Evolutionary conservation across 2,113 vertebrate genomes (phyloP).

Genomic region (Melospiza georgiana): DNA sequence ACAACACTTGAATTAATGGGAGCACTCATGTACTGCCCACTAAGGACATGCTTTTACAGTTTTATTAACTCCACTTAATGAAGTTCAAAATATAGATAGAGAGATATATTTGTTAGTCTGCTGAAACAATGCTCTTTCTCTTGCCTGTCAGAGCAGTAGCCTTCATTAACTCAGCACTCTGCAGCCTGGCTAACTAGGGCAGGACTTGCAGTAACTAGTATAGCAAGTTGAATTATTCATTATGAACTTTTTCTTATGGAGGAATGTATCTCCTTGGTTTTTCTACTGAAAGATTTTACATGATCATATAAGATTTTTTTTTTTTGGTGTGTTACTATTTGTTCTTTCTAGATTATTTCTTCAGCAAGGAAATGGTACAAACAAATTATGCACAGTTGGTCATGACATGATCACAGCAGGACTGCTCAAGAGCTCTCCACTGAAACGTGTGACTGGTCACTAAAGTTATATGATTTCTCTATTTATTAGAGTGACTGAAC

Average conservation of each 20-base stretch:
- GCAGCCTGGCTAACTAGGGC: conserved; percentile 47
- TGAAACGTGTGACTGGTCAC: neutral
- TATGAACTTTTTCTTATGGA: neutral
- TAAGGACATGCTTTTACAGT: neutral
- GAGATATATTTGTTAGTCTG: neutral
- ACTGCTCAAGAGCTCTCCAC: neutral
- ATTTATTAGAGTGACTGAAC: neutral
- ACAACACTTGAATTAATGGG: neutral
- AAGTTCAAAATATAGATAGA: neutral
- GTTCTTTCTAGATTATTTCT: neutral
- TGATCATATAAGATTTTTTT: neutral
- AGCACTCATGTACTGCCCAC: neutral
- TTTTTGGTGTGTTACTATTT: neutral
- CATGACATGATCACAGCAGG: neutral
- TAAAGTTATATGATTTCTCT: neutral
- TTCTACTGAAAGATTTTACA: neutral
- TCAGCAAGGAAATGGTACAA: neutral
- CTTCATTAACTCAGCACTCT: conserved; percentile 52
- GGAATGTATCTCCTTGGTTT: neutral
- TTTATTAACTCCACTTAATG: conserved; percentile 9
- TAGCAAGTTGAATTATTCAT: conserved; percentile 59
- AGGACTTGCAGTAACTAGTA: conserved; percentile 48
- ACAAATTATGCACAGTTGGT: neutral
- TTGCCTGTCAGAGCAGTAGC: neutral
- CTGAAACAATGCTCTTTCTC: neutral